Conservation (phyloP, 2,888 invertebrate genomes). For the Ditula angustiorana region DNA sequence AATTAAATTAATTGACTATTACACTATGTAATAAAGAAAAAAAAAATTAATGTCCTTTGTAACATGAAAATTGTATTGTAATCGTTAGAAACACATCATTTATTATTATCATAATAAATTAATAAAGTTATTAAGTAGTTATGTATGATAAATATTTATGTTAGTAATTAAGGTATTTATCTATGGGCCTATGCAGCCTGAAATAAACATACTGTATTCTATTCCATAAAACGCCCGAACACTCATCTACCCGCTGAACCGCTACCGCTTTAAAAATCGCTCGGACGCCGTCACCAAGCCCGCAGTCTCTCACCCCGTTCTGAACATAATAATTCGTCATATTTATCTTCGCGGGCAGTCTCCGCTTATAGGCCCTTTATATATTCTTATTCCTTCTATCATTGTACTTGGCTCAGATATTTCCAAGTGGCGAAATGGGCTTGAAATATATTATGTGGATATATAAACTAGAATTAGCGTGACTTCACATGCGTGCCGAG, state of each 20-base stretch:
- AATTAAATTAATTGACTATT: too few species aligned
- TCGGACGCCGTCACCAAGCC: not conserved
- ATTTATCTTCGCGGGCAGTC: slow-evolving; percentile 36
- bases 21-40: too few species aligned
- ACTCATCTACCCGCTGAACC: not conserved
- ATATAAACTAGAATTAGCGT: slow-evolving; percentile 29
- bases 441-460: slow-evolving; percentile 28
- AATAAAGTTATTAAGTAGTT: too few species aligned
- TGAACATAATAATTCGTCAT: slow-evolving; percentile 40
- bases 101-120: too few species aligned
- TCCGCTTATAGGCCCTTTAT: slow-evolving; percentile 30
- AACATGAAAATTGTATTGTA: too few species aligned
- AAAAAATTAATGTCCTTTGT: too few species aligned
- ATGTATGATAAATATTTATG: too few species aligned
- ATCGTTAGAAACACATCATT: too few species aligned
- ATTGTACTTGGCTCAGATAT: slow-evolving; percentile 30
- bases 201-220: not conserved
- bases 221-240: not conserved
- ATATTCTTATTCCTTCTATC: slow-evolving; percentile 39
- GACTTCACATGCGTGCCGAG: not conserved
- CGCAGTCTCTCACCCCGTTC: slow-evolving; percentile 23
- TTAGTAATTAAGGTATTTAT: too few species aligned
- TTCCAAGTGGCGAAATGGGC: slow-evolving; percentile 34
- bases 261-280: slow-evolving; percentile 4
- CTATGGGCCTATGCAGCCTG: too few species aligned